These are phyloP conservation scores for Sepiola atlantica DNA, from an alignment of 2,888 invertebrate genomes.

Conservation along the genomic window DNA sequence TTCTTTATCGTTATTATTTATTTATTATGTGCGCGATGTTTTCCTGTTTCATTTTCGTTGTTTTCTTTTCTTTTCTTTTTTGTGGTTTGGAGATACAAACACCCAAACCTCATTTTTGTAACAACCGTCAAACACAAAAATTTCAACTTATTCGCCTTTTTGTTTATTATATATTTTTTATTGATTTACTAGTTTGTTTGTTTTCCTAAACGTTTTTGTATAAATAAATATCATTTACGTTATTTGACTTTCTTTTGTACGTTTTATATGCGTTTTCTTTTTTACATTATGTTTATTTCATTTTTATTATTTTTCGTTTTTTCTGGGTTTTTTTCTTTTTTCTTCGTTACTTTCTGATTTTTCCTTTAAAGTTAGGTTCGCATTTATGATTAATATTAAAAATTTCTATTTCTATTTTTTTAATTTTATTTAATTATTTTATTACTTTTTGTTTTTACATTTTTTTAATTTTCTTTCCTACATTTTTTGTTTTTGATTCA, in stretches of 20 bases:
- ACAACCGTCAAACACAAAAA: neutral
- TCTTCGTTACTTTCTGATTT: neutral
- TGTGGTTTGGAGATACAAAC: neutral
- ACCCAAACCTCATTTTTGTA: neutral
- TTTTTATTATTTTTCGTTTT: neutral
- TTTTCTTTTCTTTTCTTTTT: no score
- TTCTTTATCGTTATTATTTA: neutral
- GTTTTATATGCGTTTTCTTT: neutral
- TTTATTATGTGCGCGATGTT: neutral
- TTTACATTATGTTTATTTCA: neutral
- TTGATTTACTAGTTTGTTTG: neutral
- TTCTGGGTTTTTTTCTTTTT: neutral
- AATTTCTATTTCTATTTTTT: no score
- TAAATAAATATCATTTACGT: slow-evolving; percentile 11
- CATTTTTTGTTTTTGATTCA: no score
- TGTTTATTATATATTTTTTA: neutral
- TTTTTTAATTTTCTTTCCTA: no score
- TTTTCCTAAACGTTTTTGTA: neutral
- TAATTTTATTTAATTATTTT: no score
- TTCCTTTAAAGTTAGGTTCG: no score
- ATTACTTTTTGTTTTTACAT: no score
- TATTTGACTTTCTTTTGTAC: neutral
- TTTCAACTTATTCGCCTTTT: neutral
- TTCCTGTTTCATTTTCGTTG: neutral
- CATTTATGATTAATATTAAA: no score